Percentiles rank a stretch among this genome's conserved stretches.
These are phyloP conservation scores for Phymorhynchus buccinoides DNA, from an alignment of 1,140 invertebrate species.

Conservation along the genomic window DNA sequence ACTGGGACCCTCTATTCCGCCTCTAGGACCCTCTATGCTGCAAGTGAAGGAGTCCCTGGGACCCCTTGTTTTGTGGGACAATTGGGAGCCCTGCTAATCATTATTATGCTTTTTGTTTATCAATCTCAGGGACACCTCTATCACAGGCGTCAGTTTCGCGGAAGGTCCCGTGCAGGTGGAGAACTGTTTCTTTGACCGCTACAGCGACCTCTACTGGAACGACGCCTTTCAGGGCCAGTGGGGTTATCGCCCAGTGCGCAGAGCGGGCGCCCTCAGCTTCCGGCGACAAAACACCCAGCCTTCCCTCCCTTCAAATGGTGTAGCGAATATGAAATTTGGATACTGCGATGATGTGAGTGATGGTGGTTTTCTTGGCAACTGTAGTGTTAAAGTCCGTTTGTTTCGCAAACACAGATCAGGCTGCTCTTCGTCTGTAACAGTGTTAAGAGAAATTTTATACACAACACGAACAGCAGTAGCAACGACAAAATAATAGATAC, in stretches of 20 bases:
- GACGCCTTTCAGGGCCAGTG: not conserved
- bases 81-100: too few species aligned
- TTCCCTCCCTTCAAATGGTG: not conserved
- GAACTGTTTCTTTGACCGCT: constrained; percentile 1
- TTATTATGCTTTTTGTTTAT: not conserved
- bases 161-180: not conserved
- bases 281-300: not conserved
- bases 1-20: too few species aligned
- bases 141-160: not conserved
- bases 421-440: too few species aligned
- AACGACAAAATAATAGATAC: too few species aligned
- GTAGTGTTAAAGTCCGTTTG: too few species aligned
- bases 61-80: too few species aligned
- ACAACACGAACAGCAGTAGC: too few species aligned
- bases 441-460: too few species aligned
- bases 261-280: constrained; percentile 13
- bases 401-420: too few species aligned
- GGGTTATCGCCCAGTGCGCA: not conserved
- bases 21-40: too few species aligned
- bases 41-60: too few species aligned
- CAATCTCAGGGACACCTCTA: not conserved
- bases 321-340: not conserved
- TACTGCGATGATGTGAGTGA: constrained; percentile 18
- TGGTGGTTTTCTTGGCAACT: too few species aligned
- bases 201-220: constrained; percentile 2